Conservation (phyloP, 2,888 invertebrate genomes). For the Flabesymbios commensalis region DNA sequence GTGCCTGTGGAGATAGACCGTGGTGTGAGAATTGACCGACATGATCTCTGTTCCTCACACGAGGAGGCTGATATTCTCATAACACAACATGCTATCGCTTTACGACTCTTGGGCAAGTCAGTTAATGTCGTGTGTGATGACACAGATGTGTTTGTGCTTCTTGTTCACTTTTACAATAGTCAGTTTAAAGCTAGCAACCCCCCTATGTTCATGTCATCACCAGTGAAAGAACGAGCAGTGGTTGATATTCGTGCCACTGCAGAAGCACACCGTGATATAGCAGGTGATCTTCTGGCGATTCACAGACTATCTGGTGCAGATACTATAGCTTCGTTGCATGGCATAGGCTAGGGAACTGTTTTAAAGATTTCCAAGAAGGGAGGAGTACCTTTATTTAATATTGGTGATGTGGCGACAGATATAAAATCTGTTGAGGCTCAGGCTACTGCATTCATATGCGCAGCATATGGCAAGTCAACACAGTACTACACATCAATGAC, state of each 20-base stretch:
- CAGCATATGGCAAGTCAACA: slow-evolving; percentile 15
- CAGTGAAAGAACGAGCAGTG: slow-evolving; percentile 8
- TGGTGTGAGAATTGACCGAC: slow-evolving; percentile 4
- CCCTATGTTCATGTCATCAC: slow-evolving; percentile 17
- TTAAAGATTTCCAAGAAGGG: slow-evolving; percentile 11
- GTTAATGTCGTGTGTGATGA: slow-evolving; percentile 11
- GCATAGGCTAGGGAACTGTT: slow-evolving; percentile 8
- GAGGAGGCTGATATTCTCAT: slow-evolving; percentile 5
- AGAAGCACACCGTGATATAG: slow-evolving; percentile 9
- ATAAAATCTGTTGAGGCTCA: slow-evolving; percentile 1
- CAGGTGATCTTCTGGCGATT: slow-evolving; percentile 4
- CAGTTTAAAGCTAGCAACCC: background rate
- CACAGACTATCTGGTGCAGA: background rate
- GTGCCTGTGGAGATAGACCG: slow-evolving; percentile 2
- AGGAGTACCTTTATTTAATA: background rate
- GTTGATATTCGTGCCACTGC: slow-evolving; percentile 11
- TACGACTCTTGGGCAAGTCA: background rate
- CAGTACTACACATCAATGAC: slow-evolving; percentile 8
- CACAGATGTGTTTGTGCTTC: slow-evolving; percentile 12
- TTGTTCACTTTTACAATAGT: slow-evolving; percentile 10
- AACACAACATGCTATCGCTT: slow-evolving; percentile 10
- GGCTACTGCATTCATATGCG: slow-evolving; percentile 3
- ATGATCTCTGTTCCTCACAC: slow-evolving; percentile 6
- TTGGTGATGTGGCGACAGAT: slow-evolving; percentile 5
- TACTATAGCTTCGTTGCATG: slow-evolving; percentile 12